Conservation (phyloP, 2,113 vertebrate species). For the Notechis scutatus region DNA sequence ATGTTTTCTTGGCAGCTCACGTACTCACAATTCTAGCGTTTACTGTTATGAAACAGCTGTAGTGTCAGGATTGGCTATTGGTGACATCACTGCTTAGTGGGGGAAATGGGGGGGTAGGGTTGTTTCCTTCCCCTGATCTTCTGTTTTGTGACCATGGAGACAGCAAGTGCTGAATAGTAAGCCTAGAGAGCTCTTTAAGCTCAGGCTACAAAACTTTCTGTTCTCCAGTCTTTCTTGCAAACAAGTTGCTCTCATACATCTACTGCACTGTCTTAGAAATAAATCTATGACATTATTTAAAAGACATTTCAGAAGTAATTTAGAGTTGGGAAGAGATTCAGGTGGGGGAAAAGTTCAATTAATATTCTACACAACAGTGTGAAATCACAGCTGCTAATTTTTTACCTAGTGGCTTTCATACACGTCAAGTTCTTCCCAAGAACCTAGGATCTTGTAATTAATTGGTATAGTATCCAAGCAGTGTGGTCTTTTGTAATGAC, state of each 20-base stretch:
- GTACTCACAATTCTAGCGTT: not conserved
- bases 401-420: not conserved
- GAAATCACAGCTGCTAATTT: not conserved
- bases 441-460: not conserved
- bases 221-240: not conserved
- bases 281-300: not conserved
- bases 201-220: not conserved
- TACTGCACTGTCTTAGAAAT: not conserved
- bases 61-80: conserved; percentile 9
- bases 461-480: not conserved
- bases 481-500: not conserved
- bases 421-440: not conserved
- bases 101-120: not conserved
- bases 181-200: not conserved
- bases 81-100: conserved; percentile 7
- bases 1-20: not conserved
- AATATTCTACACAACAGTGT: not conserved
- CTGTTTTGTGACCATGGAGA: conserved; percentile 16
- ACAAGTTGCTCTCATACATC: not conserved
- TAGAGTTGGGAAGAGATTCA: not conserved
- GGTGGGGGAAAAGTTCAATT: not conserved
- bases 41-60: conserved; percentile 25
- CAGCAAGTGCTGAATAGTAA: not conserved
- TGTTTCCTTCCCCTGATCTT: not conserved
- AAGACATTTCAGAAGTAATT: not conserved